phyloP scores from a whole-genome alignment of 2,113 vertebrate species.

The Patagioenas fasciata region DNA sequence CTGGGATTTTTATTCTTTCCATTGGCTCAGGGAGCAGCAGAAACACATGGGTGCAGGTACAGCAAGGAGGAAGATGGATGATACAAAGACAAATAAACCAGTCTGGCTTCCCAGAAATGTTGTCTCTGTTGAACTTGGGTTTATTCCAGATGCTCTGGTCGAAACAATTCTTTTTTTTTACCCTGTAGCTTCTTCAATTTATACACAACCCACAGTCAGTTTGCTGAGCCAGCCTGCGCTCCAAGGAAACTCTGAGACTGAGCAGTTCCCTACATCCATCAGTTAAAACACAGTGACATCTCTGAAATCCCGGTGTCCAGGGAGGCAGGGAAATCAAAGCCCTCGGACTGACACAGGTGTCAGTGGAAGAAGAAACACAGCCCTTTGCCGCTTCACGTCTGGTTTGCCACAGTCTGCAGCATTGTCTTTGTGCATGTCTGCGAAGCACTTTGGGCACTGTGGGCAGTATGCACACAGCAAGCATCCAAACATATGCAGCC shows the following conservation, averaged over 20 bases:
- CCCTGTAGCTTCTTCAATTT: neutral
- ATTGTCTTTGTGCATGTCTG: neutral
- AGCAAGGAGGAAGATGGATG: constrained; percentile 24
- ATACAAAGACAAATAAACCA: neutral
- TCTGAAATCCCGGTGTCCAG: neutral
- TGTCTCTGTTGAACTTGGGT: constrained; percentile 13
- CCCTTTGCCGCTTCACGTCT: neutral
- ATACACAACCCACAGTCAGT: neutral
- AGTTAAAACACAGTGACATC: neutral
- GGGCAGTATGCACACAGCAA: neutral
- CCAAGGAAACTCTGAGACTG: neutral
- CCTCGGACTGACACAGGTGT: neutral
- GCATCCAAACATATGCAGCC: neutral
- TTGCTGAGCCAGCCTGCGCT: neutral
- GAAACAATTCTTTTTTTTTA: neutral
- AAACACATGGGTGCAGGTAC: constrained; percentile 28
- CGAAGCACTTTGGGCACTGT: neutral
- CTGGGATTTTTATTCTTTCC: constrained; percentile 49
- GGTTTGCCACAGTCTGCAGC: neutral
- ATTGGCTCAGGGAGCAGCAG: constrained; percentile 17
- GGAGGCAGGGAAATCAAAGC: neutral
- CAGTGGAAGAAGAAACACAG: neutral
- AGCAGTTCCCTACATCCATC: neutral
- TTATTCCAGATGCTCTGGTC: neutral
- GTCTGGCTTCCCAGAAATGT: constrained; percentile 1